Evolutionary conservation across 2,797 vertebrate genomes (phyloP).

Genomic region (Telmatherina bonti): DNA sequence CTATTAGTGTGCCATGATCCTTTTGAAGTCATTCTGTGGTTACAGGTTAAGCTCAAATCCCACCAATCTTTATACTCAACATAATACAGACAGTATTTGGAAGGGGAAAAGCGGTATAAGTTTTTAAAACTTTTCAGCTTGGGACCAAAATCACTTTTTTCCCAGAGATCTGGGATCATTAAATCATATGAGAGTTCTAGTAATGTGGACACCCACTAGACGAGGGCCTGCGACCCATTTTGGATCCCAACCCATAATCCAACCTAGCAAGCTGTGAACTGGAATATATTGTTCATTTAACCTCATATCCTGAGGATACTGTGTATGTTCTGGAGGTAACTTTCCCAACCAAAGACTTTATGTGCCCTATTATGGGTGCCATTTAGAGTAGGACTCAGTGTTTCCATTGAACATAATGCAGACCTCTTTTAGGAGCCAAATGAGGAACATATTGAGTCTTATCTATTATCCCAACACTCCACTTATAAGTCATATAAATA

Average conservation of each 20-base stretch:
- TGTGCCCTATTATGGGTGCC: conserved; percentile 65
- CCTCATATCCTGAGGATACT: conserved; percentile 72
- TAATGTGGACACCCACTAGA: conserved; percentile 69
- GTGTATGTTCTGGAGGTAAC: conserved; percentile 63
- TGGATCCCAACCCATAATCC: conserved; percentile 67
- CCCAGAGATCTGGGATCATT: conserved; percentile 67
- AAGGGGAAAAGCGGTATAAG: conserved; percentile 31
- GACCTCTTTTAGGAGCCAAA: conserved; percentile 37
- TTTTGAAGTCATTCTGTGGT: conserved; percentile 82
- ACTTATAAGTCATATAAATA: conserved; percentile 28
- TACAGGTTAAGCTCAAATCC: conserved; percentile 81
- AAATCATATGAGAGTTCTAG: conserved; percentile 71
- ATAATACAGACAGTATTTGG: conserved; percentile 66
- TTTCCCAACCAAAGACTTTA: conserved; percentile 58
- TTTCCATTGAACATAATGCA: conserved; percentile 49
- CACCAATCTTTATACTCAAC: conserved; percentile 71
- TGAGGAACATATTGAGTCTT: conserved; percentile 27
- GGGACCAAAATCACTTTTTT: conserved; percentile 63
- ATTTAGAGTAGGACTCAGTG: conserved; percentile 59
- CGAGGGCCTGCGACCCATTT: conserved; percentile 71
- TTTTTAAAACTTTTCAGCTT: conserved; percentile 71
- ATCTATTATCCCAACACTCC: conserved; percentile 26
- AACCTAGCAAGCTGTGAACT: conserved; percentile 75
- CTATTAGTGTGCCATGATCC: conserved; percentile 81
- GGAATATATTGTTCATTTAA: conserved; percentile 76